Conservation (phyloP, 2,888 invertebrate genomes). For the Patella ulyssiponensis region DNA sequence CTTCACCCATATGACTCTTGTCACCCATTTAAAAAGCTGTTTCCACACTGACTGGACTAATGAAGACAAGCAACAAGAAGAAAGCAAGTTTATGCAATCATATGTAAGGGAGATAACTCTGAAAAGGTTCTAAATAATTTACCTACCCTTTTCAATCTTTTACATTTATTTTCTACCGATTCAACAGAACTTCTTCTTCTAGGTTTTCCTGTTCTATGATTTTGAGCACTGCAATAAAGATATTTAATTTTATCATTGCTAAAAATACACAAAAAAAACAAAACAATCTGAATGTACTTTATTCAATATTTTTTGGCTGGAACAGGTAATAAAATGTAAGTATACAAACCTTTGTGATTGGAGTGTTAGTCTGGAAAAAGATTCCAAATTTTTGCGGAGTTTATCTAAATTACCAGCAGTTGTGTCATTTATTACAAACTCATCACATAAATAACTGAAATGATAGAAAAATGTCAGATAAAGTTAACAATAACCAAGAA, state of each 20-base stretch:
- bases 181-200: slow-evolving; percentile 53
- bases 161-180: slow-evolving; percentile 61
- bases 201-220: slow-evolving; percentile 50
- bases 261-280: background rate
- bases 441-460: slow-evolving; percentile 85
- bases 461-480: slow-evolving; percentile 25
- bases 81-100: too few relatives aligned
- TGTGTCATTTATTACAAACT: slow-evolving; percentile 83
- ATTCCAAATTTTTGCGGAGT: slow-evolving; percentile 65
- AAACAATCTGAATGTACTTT: background rate
- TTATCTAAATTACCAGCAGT: slow-evolving; percentile 72
- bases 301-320: too few relatives aligned
- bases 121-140: too few relatives aligned
- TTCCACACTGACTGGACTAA: too few relatives aligned
- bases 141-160: slow-evolving; percentile 57
- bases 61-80: too few relatives aligned
- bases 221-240: slow-evolving; percentile 50
- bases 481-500: background rate
- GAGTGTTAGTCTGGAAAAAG: slow-evolving; percentile 54
- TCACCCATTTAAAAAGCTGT: too few relatives aligned
- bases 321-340: too few relatives aligned
- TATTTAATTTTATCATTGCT: slow-evolving; percentile 15
- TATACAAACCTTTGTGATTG: slow-evolving; percentile 28
- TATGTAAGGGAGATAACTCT: too few relatives aligned
- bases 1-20: too few relatives aligned